Conservation (phyloP, 2,797 vertebrate genomes). For the Caiman crocodilus region DNA sequence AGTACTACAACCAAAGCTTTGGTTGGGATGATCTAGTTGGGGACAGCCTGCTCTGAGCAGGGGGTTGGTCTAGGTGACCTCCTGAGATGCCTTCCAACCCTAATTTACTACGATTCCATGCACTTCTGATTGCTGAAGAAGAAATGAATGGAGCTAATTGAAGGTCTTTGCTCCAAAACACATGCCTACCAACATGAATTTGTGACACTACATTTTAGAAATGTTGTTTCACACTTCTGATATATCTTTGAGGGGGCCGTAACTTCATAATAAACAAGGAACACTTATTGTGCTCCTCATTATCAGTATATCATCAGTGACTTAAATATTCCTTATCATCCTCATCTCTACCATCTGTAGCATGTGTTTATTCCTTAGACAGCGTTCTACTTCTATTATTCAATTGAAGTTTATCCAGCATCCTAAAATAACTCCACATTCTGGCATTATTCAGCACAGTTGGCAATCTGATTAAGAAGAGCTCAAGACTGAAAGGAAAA, state of each 20-base stretch:
- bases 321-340: background rate
- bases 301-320: background rate
- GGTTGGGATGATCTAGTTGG: too few species aligned
- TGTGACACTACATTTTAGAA: background rate
- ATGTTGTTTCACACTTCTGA: too few species aligned
- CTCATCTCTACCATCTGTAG: background rate
- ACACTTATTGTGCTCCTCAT: background rate
- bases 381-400: background rate
- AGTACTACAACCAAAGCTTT: background rate
- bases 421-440: background rate
- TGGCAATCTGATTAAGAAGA: background rate
- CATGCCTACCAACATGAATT: background rate
- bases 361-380: background rate
- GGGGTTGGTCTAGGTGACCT: too few species aligned
- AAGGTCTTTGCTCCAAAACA: background rate
- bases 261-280: background rate
- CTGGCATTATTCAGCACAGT: background rate
- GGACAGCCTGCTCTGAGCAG: too few species aligned
- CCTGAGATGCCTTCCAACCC: too few species aligned
- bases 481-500: background rate
- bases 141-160: background rate
- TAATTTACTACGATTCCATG: too few species aligned
- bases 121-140: too few species aligned
- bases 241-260: too few species aligned
- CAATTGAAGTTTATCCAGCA: background rate